phyloP scores from a whole-genome alignment of 2,113 vertebrate genomes.

The Hyla sarda region DNA sequence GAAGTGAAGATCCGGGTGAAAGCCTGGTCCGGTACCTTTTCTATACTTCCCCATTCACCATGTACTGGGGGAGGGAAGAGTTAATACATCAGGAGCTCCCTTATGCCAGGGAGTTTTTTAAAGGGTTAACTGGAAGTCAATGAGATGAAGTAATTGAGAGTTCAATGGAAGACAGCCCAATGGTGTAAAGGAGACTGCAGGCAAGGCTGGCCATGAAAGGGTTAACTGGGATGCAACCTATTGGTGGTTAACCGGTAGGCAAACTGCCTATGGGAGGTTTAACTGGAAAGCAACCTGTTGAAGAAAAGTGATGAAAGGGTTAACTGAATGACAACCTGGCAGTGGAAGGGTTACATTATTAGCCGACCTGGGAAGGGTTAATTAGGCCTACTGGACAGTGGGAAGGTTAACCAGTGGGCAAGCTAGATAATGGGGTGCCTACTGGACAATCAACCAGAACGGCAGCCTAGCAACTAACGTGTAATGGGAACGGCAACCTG shows the following conservation, averaged over 20 bases:
- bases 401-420: too few relatives aligned
- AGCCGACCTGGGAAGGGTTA: too few relatives aligned
- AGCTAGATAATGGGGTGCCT: too few relatives aligned
- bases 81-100: background rate
- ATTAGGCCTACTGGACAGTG: too few relatives aligned
- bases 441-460: too few relatives aligned
- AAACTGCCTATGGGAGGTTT: background rate
- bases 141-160: background rate
- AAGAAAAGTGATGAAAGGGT: background rate
- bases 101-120: background rate
- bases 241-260: background rate
- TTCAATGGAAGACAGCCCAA: too few relatives aligned
- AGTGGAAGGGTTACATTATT: background rate
- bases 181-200: too few relatives aligned
- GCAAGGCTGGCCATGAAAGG: background rate
- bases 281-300: background rate
- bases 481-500: background rate
- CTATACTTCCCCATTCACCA: background rate
- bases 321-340: background rate
- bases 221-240: background rate
- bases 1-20: conserved; percentile 97
- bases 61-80: background rate
- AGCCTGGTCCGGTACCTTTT: conserved; percentile 85
- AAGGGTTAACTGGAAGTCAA: background rate
- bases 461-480: background rate